Base-by-base conservation (phyloP, 2,888 invertebrate species). In the Notocelia uddmanniana region DNA sequence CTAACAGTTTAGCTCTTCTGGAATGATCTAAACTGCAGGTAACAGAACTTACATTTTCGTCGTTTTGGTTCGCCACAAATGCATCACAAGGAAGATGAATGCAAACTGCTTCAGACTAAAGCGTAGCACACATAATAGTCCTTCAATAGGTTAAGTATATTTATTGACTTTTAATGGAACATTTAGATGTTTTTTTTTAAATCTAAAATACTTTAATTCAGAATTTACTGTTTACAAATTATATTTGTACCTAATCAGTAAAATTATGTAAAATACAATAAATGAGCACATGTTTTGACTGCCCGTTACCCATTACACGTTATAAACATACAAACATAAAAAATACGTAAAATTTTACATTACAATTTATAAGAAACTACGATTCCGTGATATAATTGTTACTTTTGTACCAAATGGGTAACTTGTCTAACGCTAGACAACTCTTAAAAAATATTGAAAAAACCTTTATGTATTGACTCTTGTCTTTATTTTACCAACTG, bases 321-420 rank as follows among this genome's bases (percentile, higher is more conserved):
- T 34, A 58, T 10, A 63, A 26, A 45, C n/a, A 70, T 59, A 41
- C 26, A 54, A 62, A 67, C 50, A 34, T n/a, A 52, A 48, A 62
- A 48, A 71, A 60, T 60, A 72, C 48, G 57, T 67, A 60, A 60
- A 41, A 26, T 54, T 21, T 13, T 57, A 48, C 37, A 55, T 31
- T 59, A 41, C n/a, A 52, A 66, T 52, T 57, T 50, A 60, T 34
- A 41, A 37, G 23, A 45, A 45, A 60, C 54, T 59, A 59, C 21
- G 34, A 52, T 57, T 71, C n/a, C 67, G 71, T 60, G 59, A 60
- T 58, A 67, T 66, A 54, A 13, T 64, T 23, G 18, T 72, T 48
- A 55, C 41, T 34, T 72, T 72, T 72, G 72, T 72, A 68, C 72
- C 72, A 68, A 68, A 72, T 68, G 67, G 72, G 72, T 72, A 72